Evolutionary conservation across 2,888 invertebrate species (phyloP), one percentile per base, ranked within the genome.

Genomic region (Dastarcus helophoroides): DNA sequence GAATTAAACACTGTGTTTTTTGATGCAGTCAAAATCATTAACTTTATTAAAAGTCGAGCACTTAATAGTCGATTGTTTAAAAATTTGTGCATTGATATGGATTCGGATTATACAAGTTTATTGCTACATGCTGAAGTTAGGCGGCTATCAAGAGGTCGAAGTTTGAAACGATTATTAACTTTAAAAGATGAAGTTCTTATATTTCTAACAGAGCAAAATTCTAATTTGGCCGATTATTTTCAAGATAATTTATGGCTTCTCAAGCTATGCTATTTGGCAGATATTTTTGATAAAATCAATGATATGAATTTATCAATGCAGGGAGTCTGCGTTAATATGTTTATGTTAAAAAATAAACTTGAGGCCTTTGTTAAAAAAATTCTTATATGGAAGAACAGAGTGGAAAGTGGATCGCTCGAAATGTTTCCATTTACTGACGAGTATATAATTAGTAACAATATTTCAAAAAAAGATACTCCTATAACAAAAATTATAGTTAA

Each of bases 121-220:
- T 38, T 44, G 26, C 32, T 43, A 37, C 41, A 44, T 40, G 39
- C 39, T 24, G 42, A 45, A 38, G 40, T 42, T 27, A 37, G 43
- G 26, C 41, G 40, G 41, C 21, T 44, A 14, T 44, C 44, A 33
- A 39, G 40, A 38, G 41, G 43, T 34, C 32, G 29, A 39, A 33
- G 31, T 35, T 32, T 42, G 29, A 39, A 24, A 38, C 26, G 41
- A 36, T 39, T 42, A 32, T 32, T 39, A 21, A 17, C 30, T 32
- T 40, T 42, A 37, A 39, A 38, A 29, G 35, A 42, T 22, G 38
- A 42, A 36, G 28, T 44, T 22, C 21, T 29, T 31, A 37, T 39
- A 40, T 42, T 43, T 40, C 35, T 43, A 34, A 31, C 39, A 33
- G 33, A 42, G 34, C 31, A 15, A 17, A 27, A 27, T 7, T 27